Evolutionary conservation across 1,140 invertebrate species (phyloP).

Genomic region (Drosophila kikkawai): DNA sequence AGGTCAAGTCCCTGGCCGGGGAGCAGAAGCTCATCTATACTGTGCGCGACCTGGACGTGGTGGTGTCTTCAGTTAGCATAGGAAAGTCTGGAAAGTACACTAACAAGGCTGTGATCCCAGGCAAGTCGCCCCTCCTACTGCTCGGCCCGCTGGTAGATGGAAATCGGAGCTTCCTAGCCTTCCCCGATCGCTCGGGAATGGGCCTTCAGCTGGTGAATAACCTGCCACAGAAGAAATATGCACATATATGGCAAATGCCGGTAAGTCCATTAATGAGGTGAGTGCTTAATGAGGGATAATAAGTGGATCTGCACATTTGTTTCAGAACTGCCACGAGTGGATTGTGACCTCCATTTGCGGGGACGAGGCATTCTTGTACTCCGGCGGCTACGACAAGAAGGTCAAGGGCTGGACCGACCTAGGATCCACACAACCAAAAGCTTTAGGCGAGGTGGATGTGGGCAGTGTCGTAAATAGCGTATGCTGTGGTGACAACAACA

Average conservation of each 20-base stretch:
- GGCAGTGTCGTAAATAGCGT: constrained; percentile 72
- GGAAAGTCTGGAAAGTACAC: constrained; percentile 80
- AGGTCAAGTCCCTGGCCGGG: constrained; percentile 78
- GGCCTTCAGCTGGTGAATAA: constrained; percentile 73
- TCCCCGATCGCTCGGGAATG: constrained; percentile 78
- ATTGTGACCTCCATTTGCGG: constrained; percentile 80
- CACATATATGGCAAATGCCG: constrained; percentile 60
- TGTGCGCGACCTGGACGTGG: constrained; percentile 76
- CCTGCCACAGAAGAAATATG: constrained; percentile 56
- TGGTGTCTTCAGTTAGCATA: constrained; percentile 62
- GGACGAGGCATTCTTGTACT: constrained; percentile 61
- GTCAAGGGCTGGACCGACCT: constrained; percentile 80
- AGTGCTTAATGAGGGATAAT: not conserved
- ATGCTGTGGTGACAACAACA: constrained; percentile 66
- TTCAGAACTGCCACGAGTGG: constrained; percentile 76
- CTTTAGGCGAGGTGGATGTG: constrained; percentile 68
- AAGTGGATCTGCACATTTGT: not conserved
- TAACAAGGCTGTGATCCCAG: constrained; percentile 75
- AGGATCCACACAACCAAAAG: constrained; percentile 39
- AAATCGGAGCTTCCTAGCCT: constrained; percentile 64
- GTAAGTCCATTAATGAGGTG: constrained; percentile 33
- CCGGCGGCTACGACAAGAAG: constrained; percentile 80
- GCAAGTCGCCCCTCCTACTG: constrained; percentile 72
- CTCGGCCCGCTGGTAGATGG: constrained; percentile 62
- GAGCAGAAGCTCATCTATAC: constrained; percentile 76